Base-by-base conservation (phyloP, 2,797 vertebrate genomes). In the Anguilla anguilla region DNA sequence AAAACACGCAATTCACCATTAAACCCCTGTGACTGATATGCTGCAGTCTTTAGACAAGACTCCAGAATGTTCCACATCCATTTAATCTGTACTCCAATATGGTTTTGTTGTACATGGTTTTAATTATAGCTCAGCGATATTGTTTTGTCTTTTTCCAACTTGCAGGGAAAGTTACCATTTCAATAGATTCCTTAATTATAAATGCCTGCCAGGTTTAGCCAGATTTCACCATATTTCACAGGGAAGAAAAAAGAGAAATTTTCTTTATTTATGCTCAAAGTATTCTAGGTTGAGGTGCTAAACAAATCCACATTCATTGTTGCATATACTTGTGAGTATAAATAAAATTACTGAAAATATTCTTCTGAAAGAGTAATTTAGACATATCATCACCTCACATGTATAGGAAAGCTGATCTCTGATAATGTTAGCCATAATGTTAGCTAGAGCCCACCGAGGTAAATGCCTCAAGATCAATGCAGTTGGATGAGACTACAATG, bases 381-480 rank as follows among this genome's bases (percentile, higher is more conserved):
- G 55, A 88, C 67, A 77, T 43, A 53, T 53, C 46, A 84, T 82
- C 85, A n/a, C 84, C 5, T 46, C 43, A 46, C 4, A 46, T 89
- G 87, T 81, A 11, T 81, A 59, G 88, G 59, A 69, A 6, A 64
- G 59, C 82, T 82, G 83, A 87, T 64, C 43, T n/a, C 64, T 53
- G 84, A 46, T 46, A 46, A 46, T 46, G 43, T 46, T 46, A 46
- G 43, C 43, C 43, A 88, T 83, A 87, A 51, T 77, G 19, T 81
- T n/a, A 87, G 51, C 46, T 17, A n/a, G 64, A 15, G 49, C 25
- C 57, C 31, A 57, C 61, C 84, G 22, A 53, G 43, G 51, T 13
- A 15, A 86, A 85, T 53, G 64, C 55, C 59, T 25, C 25, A 83
- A 55, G 85, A 85, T 85, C 49, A 81, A 86, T 89, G 81, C 9